Conservation (phyloP, 2,113 vertebrate species). For the Seriola aureovittata region DNA sequence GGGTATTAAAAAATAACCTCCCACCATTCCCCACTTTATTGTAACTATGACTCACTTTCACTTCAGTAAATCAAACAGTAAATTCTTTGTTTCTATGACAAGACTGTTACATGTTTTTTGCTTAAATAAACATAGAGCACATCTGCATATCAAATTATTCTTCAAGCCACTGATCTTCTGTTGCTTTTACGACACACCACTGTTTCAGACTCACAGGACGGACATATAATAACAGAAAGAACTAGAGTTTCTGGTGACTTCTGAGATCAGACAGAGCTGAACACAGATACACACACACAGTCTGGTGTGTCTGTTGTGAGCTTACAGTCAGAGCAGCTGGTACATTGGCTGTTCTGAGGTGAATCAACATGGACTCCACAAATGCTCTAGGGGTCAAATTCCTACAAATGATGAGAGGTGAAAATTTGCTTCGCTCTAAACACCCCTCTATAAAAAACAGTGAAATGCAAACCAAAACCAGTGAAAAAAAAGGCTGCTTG, state of each 20-base stretch:
- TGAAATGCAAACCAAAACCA: too few species aligned
- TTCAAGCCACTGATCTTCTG: neutral
- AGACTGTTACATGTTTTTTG: neutral
- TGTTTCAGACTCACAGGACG: neutral
- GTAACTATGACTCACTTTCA: constrained; percentile 15
- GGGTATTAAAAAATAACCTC: constrained; percentile 1
- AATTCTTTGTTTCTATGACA: constrained; percentile 6
- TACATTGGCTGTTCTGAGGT: neutral
- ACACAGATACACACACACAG: neutral
- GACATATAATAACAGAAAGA: neutral
- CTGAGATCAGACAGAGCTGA: neutral
- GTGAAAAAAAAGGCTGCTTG: too few species aligned
- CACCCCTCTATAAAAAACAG: neutral
- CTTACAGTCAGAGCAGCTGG: neutral
- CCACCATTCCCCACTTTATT: neutral
- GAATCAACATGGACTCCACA: neutral
- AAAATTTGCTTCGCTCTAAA: neutral
- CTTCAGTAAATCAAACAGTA: neutral
- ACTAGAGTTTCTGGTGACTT: neutral
- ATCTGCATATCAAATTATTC: constrained; percentile 11
- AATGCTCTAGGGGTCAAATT: neutral
- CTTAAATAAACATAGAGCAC: neutral
- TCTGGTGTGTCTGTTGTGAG: neutral
- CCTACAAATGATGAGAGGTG: neutral
- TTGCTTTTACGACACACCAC: neutral